Base-by-base conservation (phyloP, 2,797 vertebrate species). In the Odontamblyopus rebecca region DNA sequence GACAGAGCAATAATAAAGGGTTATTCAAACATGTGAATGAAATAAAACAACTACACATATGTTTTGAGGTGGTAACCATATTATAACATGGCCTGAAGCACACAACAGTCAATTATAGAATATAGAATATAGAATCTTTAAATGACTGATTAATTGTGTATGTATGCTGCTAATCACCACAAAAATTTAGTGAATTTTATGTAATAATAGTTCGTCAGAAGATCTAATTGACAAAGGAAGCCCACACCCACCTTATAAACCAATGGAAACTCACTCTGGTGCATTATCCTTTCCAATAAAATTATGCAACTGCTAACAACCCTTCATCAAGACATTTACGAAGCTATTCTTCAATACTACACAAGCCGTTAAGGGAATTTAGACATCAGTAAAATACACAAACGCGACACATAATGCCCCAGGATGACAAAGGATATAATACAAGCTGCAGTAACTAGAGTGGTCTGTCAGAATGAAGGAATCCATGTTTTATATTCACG, bases 381-480 rank as follows among this genome's bases (percentile, higher is more conserved):
- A 78, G 54, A 76, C n/a, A 4, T 78, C 73, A 73, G 41, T 23
- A 53, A 67, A 71, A 79, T 64, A 68, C 19, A 12, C 69, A 78
- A 73, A 82, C 65, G 51, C 32, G 64, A 50, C 74, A 59, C 57
- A 53, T 30, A 62, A 61, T 44, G 50, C 70, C 73, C 0, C 4
- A 63, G 63, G 77, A 56, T 75, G 62, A 66, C 61, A 64, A 35
- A 19, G 71, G 16, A 7, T 3, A 57, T 19, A 75, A 73, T 13
- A 16, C 12, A 11, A 68, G 29, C 5, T 12, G 63, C 56, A 61
- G 29, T 69, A 56, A 65, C 27, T 53, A 53, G 19, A 70, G 1
- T 63, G 15, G 1, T 0, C 29, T 75, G 72, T 79, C 78, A 75
- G 53, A 71, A 68, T 68, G 69, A 74, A 74, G 71, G 57, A 80